These are phyloP conservation scores for Drosophila villosipedis DNA, from an alignment of 2,888 invertebrate genomes.

Conservation along the genomic window DNA sequence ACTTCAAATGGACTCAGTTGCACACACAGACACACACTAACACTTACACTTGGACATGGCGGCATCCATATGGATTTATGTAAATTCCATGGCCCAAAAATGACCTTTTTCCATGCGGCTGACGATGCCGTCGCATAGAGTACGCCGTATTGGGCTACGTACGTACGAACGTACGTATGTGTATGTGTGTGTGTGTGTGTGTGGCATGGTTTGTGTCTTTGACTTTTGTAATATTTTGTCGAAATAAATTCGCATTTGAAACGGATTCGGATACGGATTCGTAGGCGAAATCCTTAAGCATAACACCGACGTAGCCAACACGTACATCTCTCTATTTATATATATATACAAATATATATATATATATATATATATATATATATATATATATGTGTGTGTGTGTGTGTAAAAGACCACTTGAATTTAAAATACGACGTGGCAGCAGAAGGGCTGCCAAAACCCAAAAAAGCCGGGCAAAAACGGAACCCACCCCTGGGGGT, in stretches of 20 bases:
- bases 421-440: conserved; percentile 82
- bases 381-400: conserved; percentile 39
- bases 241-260: conserved; percentile 84
- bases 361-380: conserved; percentile 5
- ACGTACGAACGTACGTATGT: background rate
- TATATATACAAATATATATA: conserved; percentile 1
- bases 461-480: conserved; percentile 26
- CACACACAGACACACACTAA: conserved; percentile 20
- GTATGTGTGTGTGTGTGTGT: background rate
- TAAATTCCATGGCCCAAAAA: conserved; percentile 82
- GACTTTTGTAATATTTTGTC: conserved; percentile 84
- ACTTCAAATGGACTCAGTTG: conserved; percentile 62
- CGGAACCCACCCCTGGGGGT: conserved; percentile 37
- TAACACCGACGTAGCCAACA: conserved; percentile 58
- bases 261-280: conserved; percentile 82
- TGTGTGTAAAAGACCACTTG: conserved; percentile 76
- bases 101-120: conserved; percentile 80
- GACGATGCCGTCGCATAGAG: conserved; percentile 13
- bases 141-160: background rate
- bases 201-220: conserved; percentile 70
- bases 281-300: conserved; percentile 83
- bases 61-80: conserved; percentile 84
- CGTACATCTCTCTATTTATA: conserved; percentile 25
- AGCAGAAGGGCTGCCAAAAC: conserved; percentile 66
- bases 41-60: conserved; percentile 39